Percentiles rank a stretch among this genome's conserved stretches.
These are phyloP conservation scores for Cavia aperea DNA, from an alignment of 2,113 vertebrate genomes.

Conservation along the genomic window DNA sequence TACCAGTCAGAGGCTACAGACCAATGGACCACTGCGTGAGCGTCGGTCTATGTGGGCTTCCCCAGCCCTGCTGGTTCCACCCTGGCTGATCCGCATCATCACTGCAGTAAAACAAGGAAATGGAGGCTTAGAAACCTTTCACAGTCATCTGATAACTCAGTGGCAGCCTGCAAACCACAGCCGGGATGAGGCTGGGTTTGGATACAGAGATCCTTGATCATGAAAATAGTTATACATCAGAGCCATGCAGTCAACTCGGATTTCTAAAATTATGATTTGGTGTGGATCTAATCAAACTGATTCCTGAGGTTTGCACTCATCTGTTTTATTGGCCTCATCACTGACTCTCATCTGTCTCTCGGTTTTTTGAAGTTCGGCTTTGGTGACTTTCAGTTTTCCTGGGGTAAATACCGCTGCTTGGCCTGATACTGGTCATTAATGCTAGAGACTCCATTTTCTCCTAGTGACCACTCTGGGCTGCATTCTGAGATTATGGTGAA, in stretches of 20 bases:
- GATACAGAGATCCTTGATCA: background rate
- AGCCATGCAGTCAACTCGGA: background rate
- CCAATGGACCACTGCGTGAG: background rate
- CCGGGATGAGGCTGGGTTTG: background rate
- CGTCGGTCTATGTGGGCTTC: background rate
- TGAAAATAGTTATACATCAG: background rate
- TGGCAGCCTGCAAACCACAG: background rate
- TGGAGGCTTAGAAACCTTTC: background rate
- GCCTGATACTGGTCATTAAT: background rate
- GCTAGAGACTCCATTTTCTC: background rate
- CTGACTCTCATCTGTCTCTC: background rate
- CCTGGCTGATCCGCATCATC: background rate
- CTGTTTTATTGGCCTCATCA: background rate
- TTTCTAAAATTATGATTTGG: constrained; percentile 32
- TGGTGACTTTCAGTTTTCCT: background rate
- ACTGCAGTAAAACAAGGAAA: background rate
- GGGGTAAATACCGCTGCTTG: background rate
- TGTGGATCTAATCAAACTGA: background rate
- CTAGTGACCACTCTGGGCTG: background rate
- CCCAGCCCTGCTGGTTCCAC: background rate
- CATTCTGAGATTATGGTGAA: constrained; percentile 4
- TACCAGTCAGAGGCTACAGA: background rate
- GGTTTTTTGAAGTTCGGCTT: constrained; percentile 23
- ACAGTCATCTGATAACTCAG: background rate
- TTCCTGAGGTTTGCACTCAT: background rate